Percentiles rank a stretch among this genome's conserved stretches.
Evolutionary conservation across 2,888 invertebrate genomes (phyloP).

Genomic region (Philopedon plagiatum): DNA sequence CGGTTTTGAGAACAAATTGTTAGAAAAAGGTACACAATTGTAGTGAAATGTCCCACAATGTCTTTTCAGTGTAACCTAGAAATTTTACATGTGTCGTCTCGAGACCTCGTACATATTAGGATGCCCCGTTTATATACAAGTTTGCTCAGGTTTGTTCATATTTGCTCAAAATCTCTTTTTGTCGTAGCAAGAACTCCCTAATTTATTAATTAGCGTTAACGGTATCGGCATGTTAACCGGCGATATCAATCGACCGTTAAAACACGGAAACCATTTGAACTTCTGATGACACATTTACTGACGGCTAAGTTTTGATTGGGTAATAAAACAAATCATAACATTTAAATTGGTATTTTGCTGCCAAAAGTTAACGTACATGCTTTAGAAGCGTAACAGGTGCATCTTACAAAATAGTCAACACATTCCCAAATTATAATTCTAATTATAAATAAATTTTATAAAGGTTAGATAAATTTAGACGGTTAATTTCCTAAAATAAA

Average conservation of each 20-base stretch:
- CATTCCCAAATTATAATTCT: conserved; percentile 18
- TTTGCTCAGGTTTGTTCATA: too few relatives aligned
- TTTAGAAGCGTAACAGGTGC: conserved; percentile 22
- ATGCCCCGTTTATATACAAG: too few relatives aligned
- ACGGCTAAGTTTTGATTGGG: not conserved
- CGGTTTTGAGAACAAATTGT: too few relatives aligned
- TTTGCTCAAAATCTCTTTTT: too few relatives aligned
- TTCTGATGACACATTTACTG: not conserved
- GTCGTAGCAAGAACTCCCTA: too few relatives aligned
- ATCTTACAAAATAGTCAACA: conserved; percentile 3
- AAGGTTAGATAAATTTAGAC: conserved; percentile 21
- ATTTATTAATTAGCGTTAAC: not conserved
- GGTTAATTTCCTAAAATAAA: conserved; percentile 1
- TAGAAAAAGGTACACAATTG: too few relatives aligned
- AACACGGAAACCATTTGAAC: not conserved
- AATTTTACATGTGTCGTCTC: too few relatives aligned
- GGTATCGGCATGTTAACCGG: not conserved
- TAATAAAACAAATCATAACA: conserved; percentile 23
- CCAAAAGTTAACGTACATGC: conserved; percentile 18
- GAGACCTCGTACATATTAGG: too few relatives aligned
- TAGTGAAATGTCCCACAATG: too few relatives aligned
- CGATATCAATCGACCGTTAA: not conserved
- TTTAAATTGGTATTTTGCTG: conserved; percentile 21
- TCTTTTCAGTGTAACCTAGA: too few relatives aligned
- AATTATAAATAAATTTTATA: conserved; percentile 15